A percentile compares a stretch with the other conserved stretches of the same genome.
These are phyloP conservation scores for Denticeps clupeoides DNA, from an alignment of 2,797 vertebrate genomes.

Conservation along the genomic window DNA sequence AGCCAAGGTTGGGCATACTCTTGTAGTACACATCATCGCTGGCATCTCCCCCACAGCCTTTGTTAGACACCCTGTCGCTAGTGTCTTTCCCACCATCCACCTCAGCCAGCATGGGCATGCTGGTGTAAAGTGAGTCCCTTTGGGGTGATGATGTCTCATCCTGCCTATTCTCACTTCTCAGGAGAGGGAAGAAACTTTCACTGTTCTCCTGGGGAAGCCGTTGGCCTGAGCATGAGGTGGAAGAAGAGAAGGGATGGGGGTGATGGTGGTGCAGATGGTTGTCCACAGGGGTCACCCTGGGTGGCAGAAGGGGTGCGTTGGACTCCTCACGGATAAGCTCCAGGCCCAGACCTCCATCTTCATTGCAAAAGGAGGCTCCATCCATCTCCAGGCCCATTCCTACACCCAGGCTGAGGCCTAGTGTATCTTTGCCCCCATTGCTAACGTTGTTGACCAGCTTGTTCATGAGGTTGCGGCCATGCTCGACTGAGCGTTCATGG, in stretches of 20 bases:
- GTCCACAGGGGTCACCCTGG: conserved; percentile 64
- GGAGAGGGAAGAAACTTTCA: conserved; percentile 91
- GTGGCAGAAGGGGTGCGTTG: conserved; percentile 75
- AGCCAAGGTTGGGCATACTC: conserved; percentile 97
- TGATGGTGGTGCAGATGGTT: conserved; percentile 73
- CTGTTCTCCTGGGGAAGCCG: conserved; percentile 92
- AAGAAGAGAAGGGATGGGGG: conserved; percentile 52
- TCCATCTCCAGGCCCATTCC: conserved; percentile 47
- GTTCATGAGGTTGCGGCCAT: conserved; percentile 91
- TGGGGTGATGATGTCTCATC: conserved; percentile 72
- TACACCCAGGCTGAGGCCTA: conserved; percentile 59
- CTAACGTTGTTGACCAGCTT: conserved; percentile 88
- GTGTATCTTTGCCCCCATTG: conserved; percentile 70
- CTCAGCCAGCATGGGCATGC: conserved; percentile 84
- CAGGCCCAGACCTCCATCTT: conserved; percentile 48
- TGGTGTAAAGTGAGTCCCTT: conserved; percentile 92
- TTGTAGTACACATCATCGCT: conserved; percentile 93
- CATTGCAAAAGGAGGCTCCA: background rate
- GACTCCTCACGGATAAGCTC: conserved; percentile 92
- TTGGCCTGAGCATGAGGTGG: conserved; percentile 65
- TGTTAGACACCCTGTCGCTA: conserved; percentile 54
- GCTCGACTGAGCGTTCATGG: conserved; percentile 82
- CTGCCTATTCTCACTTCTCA: conserved; percentile 84
- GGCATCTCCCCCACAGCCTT: conserved; percentile 55
- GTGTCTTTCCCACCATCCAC: conserved; percentile 44